These are phyloP conservation scores for Beroe ovata DNA, from an alignment of 37 sponge, comb jelly and placozoan genomes.

Conservation along the genomic window DNA sequence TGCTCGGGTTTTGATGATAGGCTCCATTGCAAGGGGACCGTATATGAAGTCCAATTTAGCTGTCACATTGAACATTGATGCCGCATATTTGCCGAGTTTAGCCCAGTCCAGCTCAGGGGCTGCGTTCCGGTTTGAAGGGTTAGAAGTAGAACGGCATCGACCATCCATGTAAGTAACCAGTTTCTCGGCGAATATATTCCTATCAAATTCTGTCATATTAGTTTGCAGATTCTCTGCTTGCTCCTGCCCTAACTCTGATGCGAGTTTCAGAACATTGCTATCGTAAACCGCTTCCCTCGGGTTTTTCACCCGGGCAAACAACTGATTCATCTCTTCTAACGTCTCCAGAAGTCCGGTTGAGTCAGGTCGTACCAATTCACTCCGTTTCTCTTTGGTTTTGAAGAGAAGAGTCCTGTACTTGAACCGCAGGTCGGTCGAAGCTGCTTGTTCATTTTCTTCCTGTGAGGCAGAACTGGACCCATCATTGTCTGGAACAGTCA, in stretches of 20 bases:
- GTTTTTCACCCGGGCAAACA: constrained; percentile 67
- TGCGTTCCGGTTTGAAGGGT: neutral
- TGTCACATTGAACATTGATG: constrained; percentile 67
- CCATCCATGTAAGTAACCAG: constrained; percentile 73
- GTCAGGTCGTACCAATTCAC: constrained; percentile 42
- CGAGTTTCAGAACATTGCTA: constrained; percentile 71
- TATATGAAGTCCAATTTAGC: constrained; percentile 78
- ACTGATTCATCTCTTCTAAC: constrained; percentile 11
- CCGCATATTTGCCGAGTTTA: constrained; percentile 71
- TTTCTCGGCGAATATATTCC: constrained; percentile 46
- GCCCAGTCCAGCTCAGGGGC: constrained; percentile 73
- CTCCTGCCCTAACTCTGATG: constrained; percentile 74
- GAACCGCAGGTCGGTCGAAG: constrained; percentile 40
- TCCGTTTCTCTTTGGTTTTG: constrained; percentile 12
- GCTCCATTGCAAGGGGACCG: constrained; percentile 78
- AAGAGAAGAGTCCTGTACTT: constrained; percentile 4
- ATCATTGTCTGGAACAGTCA: neutral
- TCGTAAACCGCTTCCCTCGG: constrained; percentile 83
- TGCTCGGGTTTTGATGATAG: constrained; percentile 67
- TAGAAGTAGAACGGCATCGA: neutral
- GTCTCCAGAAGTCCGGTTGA: constrained; percentile 35
- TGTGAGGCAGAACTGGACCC: neutral
- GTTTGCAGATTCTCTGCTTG: constrained; percentile 72
- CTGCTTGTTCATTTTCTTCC: neutral
- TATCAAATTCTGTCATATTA: constrained; percentile 68